Evolutionary conservation across 2,888 invertebrate species (phyloP).

Genomic region (Meghimatium bilineatum): DNA sequence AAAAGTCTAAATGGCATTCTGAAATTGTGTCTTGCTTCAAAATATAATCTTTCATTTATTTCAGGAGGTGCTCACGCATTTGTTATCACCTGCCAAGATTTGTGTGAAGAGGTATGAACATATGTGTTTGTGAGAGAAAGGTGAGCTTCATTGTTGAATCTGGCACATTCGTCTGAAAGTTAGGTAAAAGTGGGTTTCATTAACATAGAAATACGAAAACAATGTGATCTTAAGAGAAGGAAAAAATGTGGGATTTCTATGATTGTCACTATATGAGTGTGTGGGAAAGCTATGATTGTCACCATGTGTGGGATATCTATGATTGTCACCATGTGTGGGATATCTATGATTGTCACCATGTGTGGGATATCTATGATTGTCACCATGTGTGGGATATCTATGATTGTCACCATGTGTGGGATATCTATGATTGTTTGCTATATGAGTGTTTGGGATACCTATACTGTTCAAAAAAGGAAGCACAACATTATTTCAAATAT

Average conservation of each 20-base stretch:
- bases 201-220: too few relatives aligned
- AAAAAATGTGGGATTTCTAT: too few relatives aligned
- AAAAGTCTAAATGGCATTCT: background rate
- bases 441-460: too few relatives aligned
- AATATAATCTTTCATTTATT: conserved; percentile 22
- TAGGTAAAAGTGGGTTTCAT: too few relatives aligned
- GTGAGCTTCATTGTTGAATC: too few relatives aligned
- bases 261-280: too few relatives aligned
- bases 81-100: conserved; percentile 82
- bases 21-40: background rate
- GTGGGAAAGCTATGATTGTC: background rate
- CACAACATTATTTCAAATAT: too few relatives aligned
- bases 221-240: too few relatives aligned
- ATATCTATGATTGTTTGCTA: background rate
- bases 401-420: background rate
- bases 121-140: background rate
- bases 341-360: background rate
- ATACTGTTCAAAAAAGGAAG: too few relatives aligned
- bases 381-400: background rate
- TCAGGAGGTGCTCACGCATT: conserved; percentile 81
- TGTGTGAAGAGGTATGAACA: conserved; percentile 82
- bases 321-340: background rate
- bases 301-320: background rate
- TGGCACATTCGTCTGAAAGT: too few relatives aligned
- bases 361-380: background rate